Percentiles rank a stretch among this genome's conserved stretches.
phyloP scores from a whole-genome alignment of 2,113 vertebrate species.

The Ceyx melanurus region DNA sequence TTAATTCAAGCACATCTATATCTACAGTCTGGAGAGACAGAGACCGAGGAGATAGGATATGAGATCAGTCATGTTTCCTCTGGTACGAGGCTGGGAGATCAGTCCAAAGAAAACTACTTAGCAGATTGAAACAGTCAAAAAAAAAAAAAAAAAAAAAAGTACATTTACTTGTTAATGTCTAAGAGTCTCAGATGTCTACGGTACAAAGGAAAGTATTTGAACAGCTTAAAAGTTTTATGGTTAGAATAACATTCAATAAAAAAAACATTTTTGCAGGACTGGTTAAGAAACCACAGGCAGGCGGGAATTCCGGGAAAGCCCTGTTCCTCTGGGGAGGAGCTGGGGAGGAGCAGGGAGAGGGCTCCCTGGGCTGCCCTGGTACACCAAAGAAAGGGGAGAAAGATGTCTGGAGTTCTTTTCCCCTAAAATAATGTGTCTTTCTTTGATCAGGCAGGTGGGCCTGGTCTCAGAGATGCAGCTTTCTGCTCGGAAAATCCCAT shows the following conservation, averaged over 20 bases:
- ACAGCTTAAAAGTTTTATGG: conserved; percentile 71
- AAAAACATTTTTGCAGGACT: conserved; percentile 59
- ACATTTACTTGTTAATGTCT: conserved; percentile 65
- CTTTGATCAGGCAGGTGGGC: neutral
- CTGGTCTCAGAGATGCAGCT: neutral
- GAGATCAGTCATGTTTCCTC: conserved; percentile 8
- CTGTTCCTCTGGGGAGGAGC: neutral
- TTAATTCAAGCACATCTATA: neutral
- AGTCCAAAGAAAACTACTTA: conserved; percentile 65
- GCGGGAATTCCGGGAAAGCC: conserved; percentile 66
- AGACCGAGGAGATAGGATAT: neutral
- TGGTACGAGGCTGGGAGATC: neutral
- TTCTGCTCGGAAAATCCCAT: neutral
- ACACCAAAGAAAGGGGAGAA: neutral
- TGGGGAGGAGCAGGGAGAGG: neutral
- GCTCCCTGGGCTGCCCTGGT: neutral
- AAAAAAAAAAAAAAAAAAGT: neutral
- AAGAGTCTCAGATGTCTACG: conserved; percentile 53
- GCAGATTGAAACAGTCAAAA: conserved; percentile 8
- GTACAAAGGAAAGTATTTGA: conserved; percentile 74
- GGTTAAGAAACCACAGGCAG: conserved; percentile 51
- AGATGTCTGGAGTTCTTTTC: neutral
- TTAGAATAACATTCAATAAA: conserved; percentile 70
- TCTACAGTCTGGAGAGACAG: neutral
- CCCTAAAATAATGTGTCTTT: neutral